Base-by-base conservation (phyloP, 2,797 vertebrate genomes). In the Hyperoplus immaculatus region DNA sequence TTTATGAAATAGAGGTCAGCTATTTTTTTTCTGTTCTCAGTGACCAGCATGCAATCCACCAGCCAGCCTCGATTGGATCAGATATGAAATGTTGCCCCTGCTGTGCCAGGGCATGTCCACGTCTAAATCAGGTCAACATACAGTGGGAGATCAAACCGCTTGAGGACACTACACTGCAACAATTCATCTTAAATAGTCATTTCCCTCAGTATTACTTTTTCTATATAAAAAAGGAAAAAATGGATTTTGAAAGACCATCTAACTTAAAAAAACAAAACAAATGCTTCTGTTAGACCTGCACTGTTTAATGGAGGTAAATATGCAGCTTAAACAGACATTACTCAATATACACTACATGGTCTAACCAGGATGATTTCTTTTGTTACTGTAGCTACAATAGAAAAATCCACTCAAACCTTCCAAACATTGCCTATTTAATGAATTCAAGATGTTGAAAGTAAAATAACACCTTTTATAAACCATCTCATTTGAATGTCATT, bases 1-100 rank as follows among this genome's bases (percentile, higher is more conserved):
- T 86, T 89, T 75, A 13, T 29, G 67, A 70, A 82, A 88, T 54
- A 65, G 47, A 86, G 85, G 85, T 82, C 82, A 74, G 68, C 69
- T 83, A 70, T 84, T 81, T 82, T 65, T 29, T 76, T 74, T 42
- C 55, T 71, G 29, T 15, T 72, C 71, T 77, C 45, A 53, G 59
- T 76, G 39, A 70, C 14, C 36, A 54, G 63, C 47, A 49, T 72
- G 56, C 39, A 46, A 55, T 43, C 47, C 45, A 51, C 4, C 46
- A 69, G 58, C 38, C 63, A 69, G 54, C 58, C 60, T 78, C 42
- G 77, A 76, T 69, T 46, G 54, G 47, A 78, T 38, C 1, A 18
- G 38, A n/a, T 55, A 60, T 65, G 61, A 63, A 64, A 49, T 62
- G 56, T 67, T 76, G 50, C 18, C 38, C 45, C 46, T 13, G 69